Base-by-base conservation (phyloP, 2,888 invertebrate species). In the Tricholauxania praeusta region DNA sequence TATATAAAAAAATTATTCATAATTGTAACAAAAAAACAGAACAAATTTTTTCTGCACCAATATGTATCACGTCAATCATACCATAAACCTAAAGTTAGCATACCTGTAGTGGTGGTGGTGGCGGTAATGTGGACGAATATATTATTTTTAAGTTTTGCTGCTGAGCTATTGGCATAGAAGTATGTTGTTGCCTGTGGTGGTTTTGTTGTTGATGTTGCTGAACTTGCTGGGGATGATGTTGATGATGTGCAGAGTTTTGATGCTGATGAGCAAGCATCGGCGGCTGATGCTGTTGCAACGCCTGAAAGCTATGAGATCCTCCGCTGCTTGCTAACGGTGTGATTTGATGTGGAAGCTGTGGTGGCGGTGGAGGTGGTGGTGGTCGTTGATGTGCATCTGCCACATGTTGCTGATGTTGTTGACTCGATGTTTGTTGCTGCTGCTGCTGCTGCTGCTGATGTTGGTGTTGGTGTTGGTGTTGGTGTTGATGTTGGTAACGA, bases 81-180 rank as follows among this genome's bases (percentile, higher is more conserved):
- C 32, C 59, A 48, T 19, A 17, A n/a, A 62, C n/a, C 15, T 63
- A 53, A 59, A 47, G 5, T 22, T 19, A 60, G 75, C 80, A 79
- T 71, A 87, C 86, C 81, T 86, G 86, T 59, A 87, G 82, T 51
- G 86, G 85, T 66, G 86, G 82, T 62, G 84, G 84, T 55, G 84
- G 80, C 15, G 84, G 82, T 75, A 84, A 75, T 69, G 81, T 74
- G 49, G 79, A 77, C 60, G 83, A 78, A 78, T 84, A 85, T 62
- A 81, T 78, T 64, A 80, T 81, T 72, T 85, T 85, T 64, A 85
- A 72, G 71, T 80, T 79, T 73, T 82, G 78, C 65, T 82, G 81
- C 48, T 84, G 80, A 63, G 72, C 14, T 62, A 70, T 17, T 14
- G 51, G 7, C 48, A 51, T 14, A 22, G 51, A 64, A 17, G 68